Evolutionary conservation across 1,140 invertebrate species (phyloP), one percentile per base, ranked within the genome.

Genomic region (Melipona quadrifasciata): DNA sequence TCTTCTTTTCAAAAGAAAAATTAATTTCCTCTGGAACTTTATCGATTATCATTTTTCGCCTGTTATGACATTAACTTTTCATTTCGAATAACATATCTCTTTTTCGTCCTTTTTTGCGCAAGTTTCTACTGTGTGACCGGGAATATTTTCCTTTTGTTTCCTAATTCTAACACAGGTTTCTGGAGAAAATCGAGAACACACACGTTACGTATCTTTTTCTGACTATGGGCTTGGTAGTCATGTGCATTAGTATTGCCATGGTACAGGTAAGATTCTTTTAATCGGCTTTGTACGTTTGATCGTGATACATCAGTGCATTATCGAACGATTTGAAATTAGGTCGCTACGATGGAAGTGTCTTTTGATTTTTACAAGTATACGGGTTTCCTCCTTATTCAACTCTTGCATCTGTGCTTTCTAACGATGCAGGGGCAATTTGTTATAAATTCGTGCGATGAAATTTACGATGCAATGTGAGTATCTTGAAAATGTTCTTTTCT

Each of bases 391-490:
- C 10, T 75, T 10, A 8, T 58, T 24, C 55, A 75, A 12, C 2
- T 75, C 5, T 39, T 75, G 14, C 73, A 75, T 14, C 6, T 75
- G 8, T 75, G 24, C 27, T 75, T n/a, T 10, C 14, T 61, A 24
- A 58, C n/a, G 31, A 75, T 75, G 24, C 73, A 75, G 24, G 73
- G 73, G 16, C 73, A 75, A 21, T 75, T 58, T 8, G 31, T 75
- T 0, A 34, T 34, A 58, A n/a, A 75, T 58, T 21, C 51, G 14
- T 34, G 5, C 8, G 55, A 75, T 6, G 55, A 58, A 5, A 24
- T 75, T 39, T 75, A 75, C 31, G 8, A 10, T 4, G 6, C 27
- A 24, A 75, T 75, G 55, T 75, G 21, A 75, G 73, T 58, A 31
- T 31, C 31, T 1, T 31, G 11, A n/a, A 1, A n/a, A 75, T 58